Percentiles rank a stretch among this genome's conserved stretches.
These are phyloP conservation scores for Girardia tigrina DNA, from an alignment of 2,888 invertebrate species.

Conservation along the genomic window DNA sequence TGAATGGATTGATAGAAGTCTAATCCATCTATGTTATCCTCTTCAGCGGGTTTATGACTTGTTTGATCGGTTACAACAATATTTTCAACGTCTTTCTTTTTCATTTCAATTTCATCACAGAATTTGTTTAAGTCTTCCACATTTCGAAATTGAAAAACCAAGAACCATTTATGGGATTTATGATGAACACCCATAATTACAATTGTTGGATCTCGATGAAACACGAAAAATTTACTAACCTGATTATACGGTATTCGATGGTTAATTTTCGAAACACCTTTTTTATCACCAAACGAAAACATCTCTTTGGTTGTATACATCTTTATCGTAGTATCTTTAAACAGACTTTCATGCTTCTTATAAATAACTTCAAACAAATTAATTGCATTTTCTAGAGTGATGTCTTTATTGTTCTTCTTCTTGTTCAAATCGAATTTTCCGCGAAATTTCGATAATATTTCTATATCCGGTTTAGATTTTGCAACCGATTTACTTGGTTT, in stretches of 20 bases:
- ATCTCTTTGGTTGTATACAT: background rate
- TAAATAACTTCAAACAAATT: slow-evolving; percentile 15
- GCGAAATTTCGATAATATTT: background rate
- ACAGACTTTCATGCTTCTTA: background rate
- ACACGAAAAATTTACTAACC: background rate
- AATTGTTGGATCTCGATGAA: background rate
- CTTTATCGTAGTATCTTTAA: slow-evolving; percentile 2
- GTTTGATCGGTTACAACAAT: background rate
- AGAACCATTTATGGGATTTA: background rate
- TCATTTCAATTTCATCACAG: background rate
- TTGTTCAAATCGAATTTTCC: slow-evolving; percentile 2
- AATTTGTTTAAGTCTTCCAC: slow-evolving; percentile 2
- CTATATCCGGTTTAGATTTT: background rate
- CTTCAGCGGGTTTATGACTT: background rate
- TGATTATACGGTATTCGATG: background rate
- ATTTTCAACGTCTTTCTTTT: background rate
- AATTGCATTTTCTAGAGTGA: background rate
- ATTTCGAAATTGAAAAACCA: background rate
- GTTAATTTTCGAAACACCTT: background rate
- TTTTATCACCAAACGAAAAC: background rate
- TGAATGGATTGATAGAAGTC: background rate
- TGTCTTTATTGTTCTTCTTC: background rate
- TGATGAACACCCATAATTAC: slow-evolving; percentile 7
- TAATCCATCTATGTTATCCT: background rate
- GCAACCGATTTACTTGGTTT: slow-evolving; percentile 2